phyloP scores from a whole-genome alignment of 2,113 vertebrate genomes.

The Dicerorhinus sumatrensis region DNA sequence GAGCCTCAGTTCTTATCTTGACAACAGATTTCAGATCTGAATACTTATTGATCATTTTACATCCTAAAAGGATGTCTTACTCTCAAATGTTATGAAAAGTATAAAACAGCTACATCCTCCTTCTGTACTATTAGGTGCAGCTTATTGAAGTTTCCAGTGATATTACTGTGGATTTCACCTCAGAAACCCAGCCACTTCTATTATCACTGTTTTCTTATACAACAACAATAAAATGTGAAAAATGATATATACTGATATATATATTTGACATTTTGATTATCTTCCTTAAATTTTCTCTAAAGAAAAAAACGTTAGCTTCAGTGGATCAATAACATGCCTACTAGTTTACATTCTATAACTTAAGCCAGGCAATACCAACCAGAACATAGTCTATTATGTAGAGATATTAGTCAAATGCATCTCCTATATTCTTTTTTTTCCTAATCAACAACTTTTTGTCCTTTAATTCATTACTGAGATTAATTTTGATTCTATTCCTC shows the following conservation, averaged over 20 bases:
- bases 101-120: not conserved
- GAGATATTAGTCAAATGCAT: not conserved
- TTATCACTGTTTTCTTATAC: not conserved
- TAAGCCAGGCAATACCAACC: not conserved
- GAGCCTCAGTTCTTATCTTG: not conserved
- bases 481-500: not conserved
- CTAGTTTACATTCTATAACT: not conserved
- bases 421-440: not conserved
- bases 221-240: slow-evolving; percentile 36
- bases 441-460: not conserved
- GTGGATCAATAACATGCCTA: not conserved
- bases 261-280: slow-evolving; percentile 15
- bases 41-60: not conserved
- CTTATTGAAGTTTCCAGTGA: not conserved
- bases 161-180: not conserved
- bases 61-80: not conserved
- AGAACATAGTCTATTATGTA: not conserved
- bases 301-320: not conserved
- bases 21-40: slow-evolving; percentile 29
- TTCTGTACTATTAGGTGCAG: not conserved
- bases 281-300: slow-evolving; percentile 41
- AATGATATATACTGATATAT: not conserved
- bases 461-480: slow-evolving; percentile 24
- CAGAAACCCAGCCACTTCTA: slow-evolving; percentile 15
- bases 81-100: not conserved